phyloP scores from a whole-genome alignment of 2,797 vertebrate species.

The Lithobates sylvaticus region DNA sequence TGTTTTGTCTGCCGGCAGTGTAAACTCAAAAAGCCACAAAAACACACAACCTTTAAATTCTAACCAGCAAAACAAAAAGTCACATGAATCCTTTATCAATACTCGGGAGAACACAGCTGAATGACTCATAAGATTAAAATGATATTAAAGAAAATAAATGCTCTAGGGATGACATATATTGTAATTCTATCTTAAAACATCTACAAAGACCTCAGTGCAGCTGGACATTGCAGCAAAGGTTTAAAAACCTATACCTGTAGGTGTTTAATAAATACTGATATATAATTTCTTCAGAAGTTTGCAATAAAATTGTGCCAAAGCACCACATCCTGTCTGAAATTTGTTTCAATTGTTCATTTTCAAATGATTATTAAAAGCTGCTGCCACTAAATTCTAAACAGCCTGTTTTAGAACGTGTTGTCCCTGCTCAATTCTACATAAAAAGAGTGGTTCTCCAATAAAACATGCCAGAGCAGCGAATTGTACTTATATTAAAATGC shows the following conservation, averaged over 20 bases:
- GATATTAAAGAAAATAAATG: constrained; percentile 16
- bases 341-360: constrained; percentile 7
- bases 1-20: not conserved
- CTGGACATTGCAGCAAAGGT: not conserved
- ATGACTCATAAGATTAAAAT: constrained; percentile 15
- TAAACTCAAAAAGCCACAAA: not conserved
- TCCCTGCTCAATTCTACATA: not conserved
- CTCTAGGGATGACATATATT: constrained; percentile 11
- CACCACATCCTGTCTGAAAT: constrained; percentile 31
- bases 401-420: not conserved
- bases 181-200: constrained; percentile 11
- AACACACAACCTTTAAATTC: not conserved
- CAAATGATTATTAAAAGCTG: constrained; percentile 23
- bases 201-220: not conserved
- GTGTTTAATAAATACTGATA: constrained; percentile 7
- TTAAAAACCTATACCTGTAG: not conserved
- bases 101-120: constrained; percentile 5
- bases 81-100: constrained; percentile 15
- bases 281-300: constrained; percentile 24
- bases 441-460: not conserved
- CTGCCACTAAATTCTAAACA: not conserved
- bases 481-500: too few species aligned
- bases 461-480: too few species aligned
- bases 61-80: constrained; percentile 9
- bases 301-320: not conserved